Evolutionary conservation across 2,888 invertebrate genomes (phyloP), one percentile per base, ranked within the genome.

Genomic region (Drosophila buzzatii): DNA sequence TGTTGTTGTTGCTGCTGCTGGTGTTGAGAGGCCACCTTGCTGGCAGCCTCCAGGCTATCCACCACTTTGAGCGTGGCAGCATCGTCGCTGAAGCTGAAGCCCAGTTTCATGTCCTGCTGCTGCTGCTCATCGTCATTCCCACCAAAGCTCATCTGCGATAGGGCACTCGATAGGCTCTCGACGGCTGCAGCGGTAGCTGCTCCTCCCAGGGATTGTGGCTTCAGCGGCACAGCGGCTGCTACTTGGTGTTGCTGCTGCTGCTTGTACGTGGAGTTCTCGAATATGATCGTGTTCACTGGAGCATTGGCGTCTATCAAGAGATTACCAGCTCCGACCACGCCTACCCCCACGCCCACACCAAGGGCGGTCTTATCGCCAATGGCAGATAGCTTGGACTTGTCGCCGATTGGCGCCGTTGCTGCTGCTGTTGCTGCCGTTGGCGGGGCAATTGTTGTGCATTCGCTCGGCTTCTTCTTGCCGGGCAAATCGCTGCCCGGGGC

Each of bases 181-280:
- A 90, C 82, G 79, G 80, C 94, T 31, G 73, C 63, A 92, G 70
- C 59, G 93, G 70, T 55, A 0, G 37, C 23, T 16, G 60, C 63
- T 23, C 53, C 60, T 14, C 51, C 68, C 14, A 85, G 73, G 8
- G 81, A 12, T 31, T 58, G 47, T 4, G 59, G 64, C 77, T 76
- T 41, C 6, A 58, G 71, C 12, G 68, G 42, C 59, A 68, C 68
- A 20, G 51, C 51, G 76, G 73, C 44, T 44, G 27, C 63, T 16
- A 64, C 62, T 9, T 69, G 69, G 12, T 76, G 76, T 49, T 90
- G 90, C 63, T 95, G 83, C 72, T 90, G 91, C 65, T 95, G 96
- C 92, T 97, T 97, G 92, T 96, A 97, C 92, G 98, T 98, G 2
- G 97, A 98, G 92, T 98, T 98, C 91, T 98, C 98, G 91, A 98